Evolutionary conservation across 2,113 vertebrate species (phyloP).

Genomic region (Campylomormyrus numenius): DNA sequence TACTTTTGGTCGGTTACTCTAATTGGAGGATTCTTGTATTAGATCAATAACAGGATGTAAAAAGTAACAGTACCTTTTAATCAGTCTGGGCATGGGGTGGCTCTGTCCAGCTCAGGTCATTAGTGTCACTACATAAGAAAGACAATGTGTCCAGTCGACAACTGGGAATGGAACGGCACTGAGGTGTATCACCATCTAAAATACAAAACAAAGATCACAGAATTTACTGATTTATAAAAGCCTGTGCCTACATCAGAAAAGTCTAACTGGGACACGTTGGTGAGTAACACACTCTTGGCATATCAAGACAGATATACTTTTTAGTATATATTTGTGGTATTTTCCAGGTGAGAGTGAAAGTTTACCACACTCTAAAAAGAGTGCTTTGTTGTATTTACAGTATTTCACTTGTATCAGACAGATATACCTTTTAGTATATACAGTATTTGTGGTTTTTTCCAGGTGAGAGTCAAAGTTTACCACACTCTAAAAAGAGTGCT

Average conservation of each 20-base stretch:
- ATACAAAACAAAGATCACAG: not conserved
- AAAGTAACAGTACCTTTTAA: not conserved
- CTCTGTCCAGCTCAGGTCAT: not conserved
- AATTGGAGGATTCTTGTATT: not conserved
- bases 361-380: not conserved
- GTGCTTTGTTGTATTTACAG: not conserved
- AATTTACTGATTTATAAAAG: not conserved
- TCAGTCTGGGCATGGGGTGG: not conserved
- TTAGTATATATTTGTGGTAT: not conserved
- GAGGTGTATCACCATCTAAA: not conserved
- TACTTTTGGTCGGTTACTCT: not conserved
- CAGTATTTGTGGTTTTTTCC: not conserved
- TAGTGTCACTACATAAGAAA: not conserved
- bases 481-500: not conserved
- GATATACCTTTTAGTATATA: not conserved
- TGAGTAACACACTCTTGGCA: not conserved
- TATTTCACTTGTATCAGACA: not conserved
- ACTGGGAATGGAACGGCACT: not conserved
- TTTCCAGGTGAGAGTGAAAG: not conserved
- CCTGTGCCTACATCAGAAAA: not conserved
- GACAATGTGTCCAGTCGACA: not conserved
- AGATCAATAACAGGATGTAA: not conserved
- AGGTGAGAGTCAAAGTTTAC: not conserved
- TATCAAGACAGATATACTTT: not conserved
- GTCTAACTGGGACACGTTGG: not conserved